Conservation (phyloP, 2,113 vertebrate species). For the Hydropotes inermis region DNA sequence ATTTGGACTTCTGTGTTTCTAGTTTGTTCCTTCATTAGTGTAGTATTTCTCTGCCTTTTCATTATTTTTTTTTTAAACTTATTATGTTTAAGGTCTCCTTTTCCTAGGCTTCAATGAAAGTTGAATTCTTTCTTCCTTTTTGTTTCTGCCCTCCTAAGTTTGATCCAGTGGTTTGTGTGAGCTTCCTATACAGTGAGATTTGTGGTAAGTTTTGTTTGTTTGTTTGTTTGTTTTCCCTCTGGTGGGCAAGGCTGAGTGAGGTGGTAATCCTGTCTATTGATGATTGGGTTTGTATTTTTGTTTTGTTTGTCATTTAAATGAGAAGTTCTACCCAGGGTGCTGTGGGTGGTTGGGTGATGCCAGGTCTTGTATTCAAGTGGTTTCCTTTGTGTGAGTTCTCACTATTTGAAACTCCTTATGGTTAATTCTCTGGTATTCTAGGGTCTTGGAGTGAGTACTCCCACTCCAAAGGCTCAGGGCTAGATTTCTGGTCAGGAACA, state of each 20-base stretch:
- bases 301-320: not conserved
- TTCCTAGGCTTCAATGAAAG: not conserved
- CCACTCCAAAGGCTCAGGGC: not conserved
- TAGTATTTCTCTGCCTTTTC: not conserved
- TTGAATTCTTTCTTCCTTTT: not conserved
- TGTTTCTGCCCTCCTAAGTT: not conserved
- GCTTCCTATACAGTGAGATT: not conserved
- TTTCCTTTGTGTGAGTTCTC: not conserved
- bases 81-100: not conserved
- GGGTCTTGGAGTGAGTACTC: not conserved
- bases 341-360: not conserved
- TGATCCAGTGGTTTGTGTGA: not conserved
- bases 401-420: not conserved
- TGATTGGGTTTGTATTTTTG: not conserved
- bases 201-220: not conserved
- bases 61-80: not conserved
- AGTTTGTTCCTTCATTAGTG: not conserved
- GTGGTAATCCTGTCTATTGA: not conserved
- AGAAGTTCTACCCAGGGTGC: not conserved
- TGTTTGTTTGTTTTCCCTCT: not conserved
- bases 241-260: not conserved
- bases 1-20: not conserved
- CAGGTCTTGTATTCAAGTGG: not conserved
- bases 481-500: not conserved
- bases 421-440: not conserved